A percentile compares a stretch with the other conserved stretches of the same genome.
phyloP scores from a whole-genome alignment of 2,797 vertebrate species.

The Hydrolagus colliei region DNA sequence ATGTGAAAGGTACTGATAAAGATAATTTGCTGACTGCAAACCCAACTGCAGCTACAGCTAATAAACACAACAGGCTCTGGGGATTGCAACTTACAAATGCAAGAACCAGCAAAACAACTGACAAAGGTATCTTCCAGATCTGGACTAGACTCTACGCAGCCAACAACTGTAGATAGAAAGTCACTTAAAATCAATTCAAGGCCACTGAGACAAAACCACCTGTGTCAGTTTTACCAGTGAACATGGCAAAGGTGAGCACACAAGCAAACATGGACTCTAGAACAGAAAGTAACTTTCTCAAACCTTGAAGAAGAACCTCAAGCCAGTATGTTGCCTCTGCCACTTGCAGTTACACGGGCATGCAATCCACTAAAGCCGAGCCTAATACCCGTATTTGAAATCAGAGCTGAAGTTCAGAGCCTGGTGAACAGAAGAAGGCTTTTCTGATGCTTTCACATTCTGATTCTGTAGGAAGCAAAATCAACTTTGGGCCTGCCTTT shows the following conservation, averaged over 20 bases:
- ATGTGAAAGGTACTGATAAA: background rate
- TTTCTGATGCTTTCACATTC: too few species aligned
- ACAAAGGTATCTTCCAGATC: too few species aligned
- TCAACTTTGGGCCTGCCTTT: too few species aligned
- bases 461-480: too few species aligned
- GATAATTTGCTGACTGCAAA: slow-evolving; percentile 5
- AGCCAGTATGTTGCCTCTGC: slow-evolving; percentile 65
- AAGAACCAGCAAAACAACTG: background rate
- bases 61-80: background rate
- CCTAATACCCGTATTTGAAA: background rate
- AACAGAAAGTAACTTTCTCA: too few species aligned
- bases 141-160: too few species aligned
- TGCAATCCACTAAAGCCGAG: slow-evolving; percentile 42
- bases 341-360: slow-evolving; percentile 65
- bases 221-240: slow-evolving; percentile 28
- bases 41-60: background rate
- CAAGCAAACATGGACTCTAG: too few species aligned
- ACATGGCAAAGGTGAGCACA: background rate
- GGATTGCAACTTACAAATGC: background rate
- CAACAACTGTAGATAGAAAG: too few species aligned
- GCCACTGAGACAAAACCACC: slow-evolving; percentile 39
- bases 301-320: too few species aligned
- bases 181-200: background rate
- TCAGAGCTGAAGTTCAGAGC: background rate
- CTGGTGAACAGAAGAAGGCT: slow-evolving; percentile 1